phyloP scores from a whole-genome alignment of 2,888 invertebrate species.

The Lasioglossum marginatum region DNA sequence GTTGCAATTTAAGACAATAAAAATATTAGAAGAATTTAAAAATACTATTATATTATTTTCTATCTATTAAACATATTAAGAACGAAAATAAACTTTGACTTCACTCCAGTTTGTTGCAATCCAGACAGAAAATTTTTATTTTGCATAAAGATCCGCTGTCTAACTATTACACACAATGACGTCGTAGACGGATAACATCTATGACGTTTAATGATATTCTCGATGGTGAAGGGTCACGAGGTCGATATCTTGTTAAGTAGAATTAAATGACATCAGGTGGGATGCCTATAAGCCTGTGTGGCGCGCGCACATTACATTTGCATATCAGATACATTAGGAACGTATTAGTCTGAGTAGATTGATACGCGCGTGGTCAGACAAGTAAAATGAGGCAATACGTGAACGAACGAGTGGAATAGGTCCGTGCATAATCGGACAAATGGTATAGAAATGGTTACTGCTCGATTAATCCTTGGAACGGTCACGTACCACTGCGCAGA shows the following conservation, averaged over 20 bases:
- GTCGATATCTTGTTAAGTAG: neutral
- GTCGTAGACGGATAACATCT: neutral
- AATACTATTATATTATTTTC: too few relatives aligned
- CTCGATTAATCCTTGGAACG: neutral
- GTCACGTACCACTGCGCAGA: neutral
- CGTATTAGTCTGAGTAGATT: neutral
- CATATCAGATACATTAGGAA: constrained; percentile 1
- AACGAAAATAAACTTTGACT: too few relatives aligned
- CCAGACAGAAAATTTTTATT: too few relatives aligned
- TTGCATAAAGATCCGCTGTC: too few relatives aligned
- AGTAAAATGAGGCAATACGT: neutral
- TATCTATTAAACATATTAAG: too few relatives aligned
- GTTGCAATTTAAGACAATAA: too few relatives aligned
- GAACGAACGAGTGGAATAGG: neutral
- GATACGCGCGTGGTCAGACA: neutral
- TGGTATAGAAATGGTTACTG: neutral
- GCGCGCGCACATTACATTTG: neutral
- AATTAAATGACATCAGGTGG: neutral
- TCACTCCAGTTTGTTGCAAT: too few relatives aligned
- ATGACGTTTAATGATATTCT: neutral
- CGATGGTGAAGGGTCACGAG: neutral
- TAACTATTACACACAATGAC: neutral
- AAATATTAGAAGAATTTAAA: too few relatives aligned
- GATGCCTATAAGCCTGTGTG: neutral
- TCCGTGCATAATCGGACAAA: neutral